These are phyloP conservation scores for Gopherus flavomarginatus DNA, from an alignment of 2,113 vertebrate genomes.

Conservation along the genomic window DNA sequence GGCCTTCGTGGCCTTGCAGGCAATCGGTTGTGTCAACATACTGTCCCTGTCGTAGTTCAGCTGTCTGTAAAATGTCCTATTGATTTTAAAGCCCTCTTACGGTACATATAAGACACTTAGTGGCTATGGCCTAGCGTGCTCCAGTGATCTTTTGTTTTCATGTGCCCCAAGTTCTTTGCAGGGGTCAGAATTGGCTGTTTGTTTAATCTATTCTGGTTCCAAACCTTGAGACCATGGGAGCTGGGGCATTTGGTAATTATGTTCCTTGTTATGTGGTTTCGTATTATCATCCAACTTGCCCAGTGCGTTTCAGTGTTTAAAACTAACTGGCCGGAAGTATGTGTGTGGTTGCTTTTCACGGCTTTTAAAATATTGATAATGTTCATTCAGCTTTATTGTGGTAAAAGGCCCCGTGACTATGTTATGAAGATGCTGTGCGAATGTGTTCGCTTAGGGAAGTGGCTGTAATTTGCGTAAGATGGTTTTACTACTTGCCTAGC, in stretches of 20 bases:
- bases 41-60: background rate
- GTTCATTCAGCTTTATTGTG: background rate
- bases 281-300: background rate
- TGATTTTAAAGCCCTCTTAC: background rate
- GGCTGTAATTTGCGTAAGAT: background rate
- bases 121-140: background rate
- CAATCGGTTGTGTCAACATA: background rate
- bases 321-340: background rate
- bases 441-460: constrained; percentile 6
- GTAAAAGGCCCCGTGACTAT: background rate
- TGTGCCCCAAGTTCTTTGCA: background rate
- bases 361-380: constrained; percentile 26
- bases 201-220: background rate
- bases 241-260: background rate
- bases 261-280: background rate
- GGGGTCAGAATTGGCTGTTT: background rate
- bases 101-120: background rate
- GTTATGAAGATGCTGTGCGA: constrained; percentile 24
- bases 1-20: accelerated
- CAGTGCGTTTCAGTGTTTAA: background rate
- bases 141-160: background rate
- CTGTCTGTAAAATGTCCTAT: background rate
- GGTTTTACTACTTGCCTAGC: constrained; percentile 21
- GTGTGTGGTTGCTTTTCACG: background rate
- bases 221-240: background rate